Conservation (phyloP, 2,888 invertebrate genomes). For the Leptothorax acervorum region DNA sequence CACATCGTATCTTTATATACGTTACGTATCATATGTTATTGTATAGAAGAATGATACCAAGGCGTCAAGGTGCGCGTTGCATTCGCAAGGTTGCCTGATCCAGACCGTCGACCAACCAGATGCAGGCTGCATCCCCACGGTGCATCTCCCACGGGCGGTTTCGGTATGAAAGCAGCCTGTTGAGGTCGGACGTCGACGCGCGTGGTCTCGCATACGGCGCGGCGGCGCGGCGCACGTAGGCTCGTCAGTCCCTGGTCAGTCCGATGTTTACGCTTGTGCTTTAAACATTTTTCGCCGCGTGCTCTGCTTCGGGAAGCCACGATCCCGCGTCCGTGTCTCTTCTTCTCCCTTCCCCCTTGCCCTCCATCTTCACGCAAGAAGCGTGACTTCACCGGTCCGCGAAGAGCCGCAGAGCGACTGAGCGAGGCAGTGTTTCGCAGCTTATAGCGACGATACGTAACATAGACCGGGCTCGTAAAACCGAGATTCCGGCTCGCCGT, state of each 20-base stretch:
- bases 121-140: constrained; percentile 7
- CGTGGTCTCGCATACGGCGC: constrained; percentile 67
- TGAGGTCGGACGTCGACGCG: constrained; percentile 56
- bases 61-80: neutral
- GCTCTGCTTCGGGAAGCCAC: constrained; percentile 20
- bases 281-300: constrained; percentile 77
- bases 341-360: neutral
- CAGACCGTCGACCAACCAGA: constrained; percentile 28
- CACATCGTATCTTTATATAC: neutral
- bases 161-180: constrained; percentile 74
- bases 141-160: constrained; percentile 14
- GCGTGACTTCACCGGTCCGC: neutral
- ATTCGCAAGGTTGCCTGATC: constrained; percentile 1
- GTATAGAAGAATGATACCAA: neutral
- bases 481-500: constrained; percentile 32
- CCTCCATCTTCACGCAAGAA: neutral
- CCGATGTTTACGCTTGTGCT: constrained; percentile 80
- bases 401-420: neutral
- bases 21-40: neutral
- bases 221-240: constrained; percentile 41
- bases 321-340: neutral
- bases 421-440: neutral
- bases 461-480: constrained; percentile 16
- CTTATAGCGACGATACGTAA: constrained; percentile 20
- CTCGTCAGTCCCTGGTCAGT: constrained; percentile 72